Evolutionary conservation across 35 echinoderm and acorn worm species (phyloP).

Genomic region (Lytechinus variegatus): DNA sequence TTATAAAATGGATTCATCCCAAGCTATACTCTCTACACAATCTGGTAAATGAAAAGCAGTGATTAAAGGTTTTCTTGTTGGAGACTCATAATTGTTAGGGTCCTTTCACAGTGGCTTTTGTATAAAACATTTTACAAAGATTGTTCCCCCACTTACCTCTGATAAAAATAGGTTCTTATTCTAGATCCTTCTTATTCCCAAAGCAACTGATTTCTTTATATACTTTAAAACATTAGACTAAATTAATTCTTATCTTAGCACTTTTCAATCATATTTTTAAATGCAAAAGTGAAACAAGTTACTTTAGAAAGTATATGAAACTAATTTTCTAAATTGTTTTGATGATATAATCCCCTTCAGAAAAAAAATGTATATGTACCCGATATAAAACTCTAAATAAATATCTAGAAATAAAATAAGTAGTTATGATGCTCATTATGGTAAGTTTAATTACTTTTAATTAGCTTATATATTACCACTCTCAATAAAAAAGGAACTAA

Average conservation of each 20-base stretch:
- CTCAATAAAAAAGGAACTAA: neutral
- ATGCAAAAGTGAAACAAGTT: neutral
- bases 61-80: too few species aligned
- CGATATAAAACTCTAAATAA: neutral
- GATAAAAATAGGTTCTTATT: too few species aligned
- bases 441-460: neutral
- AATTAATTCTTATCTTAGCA: neutral
- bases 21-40: too few species aligned
- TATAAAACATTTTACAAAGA: too few species aligned
- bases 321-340: neutral
- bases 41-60: too few species aligned
- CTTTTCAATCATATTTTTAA: neutral
- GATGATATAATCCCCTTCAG: neutral
- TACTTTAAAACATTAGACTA: neutral
- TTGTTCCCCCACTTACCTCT: too few species aligned
- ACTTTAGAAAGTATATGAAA: neutral
- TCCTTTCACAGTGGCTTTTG: too few species aligned
- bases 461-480: neutral
- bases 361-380: neutral
- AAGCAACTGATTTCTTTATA: too few species aligned
- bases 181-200: too few species aligned
- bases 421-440: neutral
- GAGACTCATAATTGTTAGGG: too few species aligned
- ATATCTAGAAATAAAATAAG: neutral
- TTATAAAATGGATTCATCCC: too few species aligned